Evolutionary conservation across 2,888 invertebrate species (phyloP).

Genomic region (Scaptomyza cyrtandrae): DNA sequence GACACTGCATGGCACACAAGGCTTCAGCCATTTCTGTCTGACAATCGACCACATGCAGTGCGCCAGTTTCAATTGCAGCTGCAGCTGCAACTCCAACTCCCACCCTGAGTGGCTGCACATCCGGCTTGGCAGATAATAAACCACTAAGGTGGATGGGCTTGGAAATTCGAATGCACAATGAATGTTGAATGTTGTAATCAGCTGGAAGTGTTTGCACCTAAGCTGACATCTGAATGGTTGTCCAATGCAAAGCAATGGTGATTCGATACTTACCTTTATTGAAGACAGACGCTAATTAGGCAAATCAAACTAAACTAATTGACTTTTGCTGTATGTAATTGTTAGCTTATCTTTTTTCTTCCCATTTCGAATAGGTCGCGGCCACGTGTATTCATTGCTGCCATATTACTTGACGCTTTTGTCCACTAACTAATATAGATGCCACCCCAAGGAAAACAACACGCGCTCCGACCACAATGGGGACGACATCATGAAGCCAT

Average conservation of each 20-base stretch:
- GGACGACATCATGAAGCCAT: conserved; percentile 62
- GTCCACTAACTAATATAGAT: conserved; percentile 75
- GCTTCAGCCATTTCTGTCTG: conserved; percentile 13
- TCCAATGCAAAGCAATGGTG: too few species aligned
- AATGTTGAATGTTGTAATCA: conserved; percentile 8
- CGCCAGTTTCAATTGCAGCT: conserved; percentile 20
- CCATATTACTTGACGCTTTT: conserved; percentile 72
- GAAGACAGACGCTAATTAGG: conserved; percentile 9
- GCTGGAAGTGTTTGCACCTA: not conserved
- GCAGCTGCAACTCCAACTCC: not conserved
- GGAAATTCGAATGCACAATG: conserved; percentile 2
- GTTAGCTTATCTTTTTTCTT: not conserved
- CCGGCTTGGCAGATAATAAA: conserved; percentile 50
- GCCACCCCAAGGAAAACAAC: conserved; percentile 74
- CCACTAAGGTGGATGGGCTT: conserved; percentile 10
- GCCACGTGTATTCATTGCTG: conserved; percentile 46
- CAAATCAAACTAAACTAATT: conserved; percentile 1
- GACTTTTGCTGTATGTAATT: not conserved
- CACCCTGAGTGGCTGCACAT: conserved; percentile 55
- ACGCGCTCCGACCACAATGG: conserved; percentile 29
- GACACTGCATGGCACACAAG: conserved; percentile 25
- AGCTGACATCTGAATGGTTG: conserved; percentile 6
- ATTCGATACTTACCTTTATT: not conserved
- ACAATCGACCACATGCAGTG: conserved; percentile 63
- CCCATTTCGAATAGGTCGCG: conserved; percentile 16